These are phyloP conservation scores for Odocoileus hemionus DNA, from an alignment of 2,113 vertebrate genomes.

Conservation along the genomic window DNA sequence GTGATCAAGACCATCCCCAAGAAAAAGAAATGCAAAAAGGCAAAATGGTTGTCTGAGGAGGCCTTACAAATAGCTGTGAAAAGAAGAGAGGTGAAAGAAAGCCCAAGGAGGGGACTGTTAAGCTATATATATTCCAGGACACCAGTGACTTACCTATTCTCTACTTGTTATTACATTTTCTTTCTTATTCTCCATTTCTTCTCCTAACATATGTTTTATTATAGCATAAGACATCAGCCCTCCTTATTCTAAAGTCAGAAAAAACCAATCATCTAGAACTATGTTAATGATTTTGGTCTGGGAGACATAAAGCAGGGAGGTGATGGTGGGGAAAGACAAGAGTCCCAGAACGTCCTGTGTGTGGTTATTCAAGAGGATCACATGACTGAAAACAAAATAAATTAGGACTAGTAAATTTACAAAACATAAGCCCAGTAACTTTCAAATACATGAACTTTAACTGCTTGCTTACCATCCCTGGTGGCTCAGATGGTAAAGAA, in stretches of 20 bases:
- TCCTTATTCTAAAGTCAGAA: not conserved
- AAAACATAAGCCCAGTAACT: not conserved
- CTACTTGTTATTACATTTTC: not conserved
- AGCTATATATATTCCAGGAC: not conserved
- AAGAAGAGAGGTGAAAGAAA: not conserved
- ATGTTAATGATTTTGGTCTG: not conserved
- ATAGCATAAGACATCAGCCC: not conserved
- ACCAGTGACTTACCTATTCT: not conserved
- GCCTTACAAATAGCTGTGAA: not conserved
- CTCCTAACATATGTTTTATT: not conserved
- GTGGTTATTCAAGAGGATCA: not conserved
- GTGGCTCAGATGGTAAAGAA: not conserved
- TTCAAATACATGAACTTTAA: not conserved
- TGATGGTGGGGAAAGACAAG: not conserved
- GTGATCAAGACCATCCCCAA: not conserved
- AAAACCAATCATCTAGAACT: not conserved
- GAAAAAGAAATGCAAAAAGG: not conserved
- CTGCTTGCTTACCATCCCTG: not conserved
- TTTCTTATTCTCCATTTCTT: not conserved
- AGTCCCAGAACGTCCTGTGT: not conserved
- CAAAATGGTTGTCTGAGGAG: not conserved
- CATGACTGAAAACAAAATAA: not conserved
- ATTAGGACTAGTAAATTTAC: not conserved
- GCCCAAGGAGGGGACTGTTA: not conserved
- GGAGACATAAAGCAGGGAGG: not conserved